A percentile compares a stretch with the other conserved stretches of the same genome.
Evolutionary conservation across 2,113 vertebrate genomes (phyloP).

Genomic region (Elachura formosa): DNA sequence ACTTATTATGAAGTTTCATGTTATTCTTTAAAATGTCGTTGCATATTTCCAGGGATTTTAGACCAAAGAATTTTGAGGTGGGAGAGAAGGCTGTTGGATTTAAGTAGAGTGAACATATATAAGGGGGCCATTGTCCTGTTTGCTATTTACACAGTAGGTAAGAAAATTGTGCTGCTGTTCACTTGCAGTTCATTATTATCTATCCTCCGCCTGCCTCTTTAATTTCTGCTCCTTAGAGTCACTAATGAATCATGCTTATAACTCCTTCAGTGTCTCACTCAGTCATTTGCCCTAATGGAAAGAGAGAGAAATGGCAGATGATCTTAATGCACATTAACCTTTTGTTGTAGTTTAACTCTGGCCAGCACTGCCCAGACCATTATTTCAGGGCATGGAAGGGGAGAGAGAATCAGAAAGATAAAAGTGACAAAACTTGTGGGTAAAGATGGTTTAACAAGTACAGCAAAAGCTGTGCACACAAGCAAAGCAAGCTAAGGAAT

Average conservation of each 20-base stretch:
- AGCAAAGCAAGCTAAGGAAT: not conserved
- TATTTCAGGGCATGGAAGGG: rapidly evolving
- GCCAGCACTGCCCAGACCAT: not conserved
- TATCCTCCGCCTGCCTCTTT: not conserved
- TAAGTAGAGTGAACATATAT: rapidly evolving
- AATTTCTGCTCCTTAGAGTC: not conserved
- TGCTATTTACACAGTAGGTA: not conserved
- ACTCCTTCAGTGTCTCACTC: not conserved
- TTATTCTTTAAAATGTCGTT: not conserved
- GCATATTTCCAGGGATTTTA: not conserved
- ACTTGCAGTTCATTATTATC: not conserved
- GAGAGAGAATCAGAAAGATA: not conserved
- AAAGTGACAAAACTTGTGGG: not conserved
- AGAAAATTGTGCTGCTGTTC: not conserved
- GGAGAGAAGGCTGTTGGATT: not conserved
- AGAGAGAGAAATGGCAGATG: not conserved
- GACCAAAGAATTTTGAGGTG: not conserved
- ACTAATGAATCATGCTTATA: not conserved
- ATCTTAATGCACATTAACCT: not conserved
- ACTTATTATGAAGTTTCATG: not conserved
- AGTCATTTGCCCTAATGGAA: not conserved
- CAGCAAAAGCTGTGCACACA: rapidly evolving
- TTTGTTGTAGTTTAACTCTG: not conserved
- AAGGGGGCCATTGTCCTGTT: not conserved
- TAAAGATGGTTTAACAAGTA: not conserved